Evolutionary conservation across 2,888 invertebrate species (phyloP), one percentile per base, ranked within the genome.

Genomic region (Mimachlamys varia): DNA sequence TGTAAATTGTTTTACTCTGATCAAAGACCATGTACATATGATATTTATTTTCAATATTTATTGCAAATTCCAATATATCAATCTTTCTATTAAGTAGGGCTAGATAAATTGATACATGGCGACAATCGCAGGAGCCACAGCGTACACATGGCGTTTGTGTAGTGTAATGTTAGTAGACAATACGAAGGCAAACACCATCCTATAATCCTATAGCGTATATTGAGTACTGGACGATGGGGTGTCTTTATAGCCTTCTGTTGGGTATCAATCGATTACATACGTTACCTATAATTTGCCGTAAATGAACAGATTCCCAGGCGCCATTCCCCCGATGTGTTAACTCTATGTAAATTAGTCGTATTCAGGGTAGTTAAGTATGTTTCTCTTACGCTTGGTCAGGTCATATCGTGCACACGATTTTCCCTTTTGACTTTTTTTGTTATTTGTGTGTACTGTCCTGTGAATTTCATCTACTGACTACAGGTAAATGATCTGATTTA

Each of bases 1-100:
- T 76, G 33, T 33, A 76, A 76, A 76, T 76, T 76, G 76, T 76
- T 76, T 76, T 76, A 22, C 33, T 33, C 76, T 76, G 76, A 76
- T 76, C 76, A 76, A 76, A 76, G 76, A 33, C 76, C 33, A 76
- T 1, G 27, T 76, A 33, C 12, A 76, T 76, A 76, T 33, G 10
- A 33, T 76, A 76, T 76, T 76, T 76, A 76, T 76, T 22, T 76
- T 76, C 22, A 33, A 76, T 76, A 76, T 76, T 12, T 33, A 76
- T 33, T 33, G 76, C 76, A 76, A 10, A 76, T 76, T 76, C 27
- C 27, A 76, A 76, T 76, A 76, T 76, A 76, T 76, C 12, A 76
- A 76, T 76, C 33, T 76, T 76, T 15, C 33, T 27, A 76, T 76
- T 76, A 76, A 76, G 76, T 76, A 27, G 76, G 76, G 33, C 76